A percentile compares a stretch with the other conserved stretches of the same genome.
These are phyloP conservation scores for Anthoscopus minutus DNA, from an alignment of 2,113 vertebrate species.

Conservation along the genomic window DNA sequence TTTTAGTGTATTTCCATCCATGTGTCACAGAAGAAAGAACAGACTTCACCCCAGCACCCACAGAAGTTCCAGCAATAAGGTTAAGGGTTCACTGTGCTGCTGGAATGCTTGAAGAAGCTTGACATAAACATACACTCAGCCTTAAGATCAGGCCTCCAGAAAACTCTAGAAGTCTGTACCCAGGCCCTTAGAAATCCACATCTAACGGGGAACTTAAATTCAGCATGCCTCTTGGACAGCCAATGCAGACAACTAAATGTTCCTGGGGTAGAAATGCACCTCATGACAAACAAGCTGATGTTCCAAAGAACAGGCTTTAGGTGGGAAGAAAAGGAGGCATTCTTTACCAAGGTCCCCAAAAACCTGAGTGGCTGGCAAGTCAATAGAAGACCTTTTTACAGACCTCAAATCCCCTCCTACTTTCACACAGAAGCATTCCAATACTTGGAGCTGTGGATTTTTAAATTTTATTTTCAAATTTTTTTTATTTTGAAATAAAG, in stretches of 20 bases:
- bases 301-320: neutral
- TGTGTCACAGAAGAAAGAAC: neutral
- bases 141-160: neutral
- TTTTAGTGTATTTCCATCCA: neutral
- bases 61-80: neutral
- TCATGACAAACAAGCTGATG: neutral
- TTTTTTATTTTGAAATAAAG: neutral
- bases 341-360: neutral
- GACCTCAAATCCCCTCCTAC: neutral
- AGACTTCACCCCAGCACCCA: neutral
- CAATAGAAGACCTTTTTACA: neutral
- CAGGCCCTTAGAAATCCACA: neutral
- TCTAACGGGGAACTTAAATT: neutral
- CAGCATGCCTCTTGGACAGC: neutral
- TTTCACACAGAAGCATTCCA: neutral
- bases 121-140: neutral
- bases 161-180: neutral
- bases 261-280: neutral
- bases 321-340: neutral
- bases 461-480: too few relatives aligned
- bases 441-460: neutral
- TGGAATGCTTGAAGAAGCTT: neutral
- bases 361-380: neutral
- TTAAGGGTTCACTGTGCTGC: neutral
- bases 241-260: neutral